Evolutionary conservation across 2,888 invertebrate genomes (phyloP).

Genomic region (Heliconius aoede): DNA sequence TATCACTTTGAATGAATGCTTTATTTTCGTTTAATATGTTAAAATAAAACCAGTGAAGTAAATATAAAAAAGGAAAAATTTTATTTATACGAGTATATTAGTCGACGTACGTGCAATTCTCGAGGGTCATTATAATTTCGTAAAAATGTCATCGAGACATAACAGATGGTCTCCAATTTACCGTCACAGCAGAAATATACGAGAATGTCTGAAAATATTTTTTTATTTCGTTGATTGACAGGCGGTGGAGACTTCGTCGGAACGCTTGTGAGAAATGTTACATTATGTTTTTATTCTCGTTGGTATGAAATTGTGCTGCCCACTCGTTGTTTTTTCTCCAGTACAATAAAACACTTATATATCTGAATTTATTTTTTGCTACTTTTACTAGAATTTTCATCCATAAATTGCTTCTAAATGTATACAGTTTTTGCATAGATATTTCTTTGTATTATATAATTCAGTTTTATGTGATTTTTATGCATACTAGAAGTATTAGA

Average conservation of each 20-base stretch:
- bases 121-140: slow-evolving; percentile 22
- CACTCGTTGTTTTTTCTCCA: neutral
- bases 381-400: neutral
- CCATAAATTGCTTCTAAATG: neutral
- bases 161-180: slow-evolving; percentile 27
- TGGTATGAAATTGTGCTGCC: neutral
- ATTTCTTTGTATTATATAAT: too few relatives aligned
- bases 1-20: too few relatives aligned
- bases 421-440: too few relatives aligned
- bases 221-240: slow-evolving; percentile 29
- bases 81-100: slow-evolving; percentile 21
- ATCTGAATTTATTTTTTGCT: neutral
- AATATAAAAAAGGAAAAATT: neutral
- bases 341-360: neutral
- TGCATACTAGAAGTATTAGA: too few relatives aligned
- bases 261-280: slow-evolving; percentile 14
- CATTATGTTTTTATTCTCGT: slow-evolving; percentile 1
- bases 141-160: slow-evolving; percentile 25
- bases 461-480: too few relatives aligned
- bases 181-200: slow-evolving; percentile 20
- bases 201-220: slow-evolving; percentile 17
- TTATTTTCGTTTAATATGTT: neutral
- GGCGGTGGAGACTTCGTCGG: slow-evolving; percentile 26
- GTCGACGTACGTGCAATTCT: slow-evolving; percentile 6
- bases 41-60: neutral